These are phyloP conservation scores for Drosophila yooni DNA, from an alignment of 2,888 invertebrate genomes.

Conservation along the genomic window DNA sequence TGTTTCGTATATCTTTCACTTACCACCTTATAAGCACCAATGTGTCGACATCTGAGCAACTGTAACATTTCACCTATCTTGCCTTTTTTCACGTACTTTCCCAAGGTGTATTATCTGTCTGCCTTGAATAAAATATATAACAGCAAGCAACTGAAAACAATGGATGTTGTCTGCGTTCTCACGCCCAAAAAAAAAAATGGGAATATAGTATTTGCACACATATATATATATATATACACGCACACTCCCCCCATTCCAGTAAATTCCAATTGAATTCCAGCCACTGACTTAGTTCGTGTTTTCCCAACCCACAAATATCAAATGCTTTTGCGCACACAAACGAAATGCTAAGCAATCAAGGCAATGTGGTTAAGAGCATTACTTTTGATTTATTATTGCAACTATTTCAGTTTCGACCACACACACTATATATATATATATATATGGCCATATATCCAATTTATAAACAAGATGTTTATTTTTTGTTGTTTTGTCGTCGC, in stretches of 20 bases:
- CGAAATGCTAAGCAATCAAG: constrained; percentile 23
- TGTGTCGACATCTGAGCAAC: constrained; percentile 40
- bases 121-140: constrained; percentile 55
- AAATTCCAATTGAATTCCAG: constrained; percentile 73
- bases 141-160: constrained; percentile 41
- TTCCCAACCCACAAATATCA: constrained; percentile 70
- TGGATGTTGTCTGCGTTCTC: constrained; percentile 54
- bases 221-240: constrained; percentile 12
- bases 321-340: constrained; percentile 1
- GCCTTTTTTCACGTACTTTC: constrained; percentile 59
- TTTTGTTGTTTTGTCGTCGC: constrained; percentile 1
- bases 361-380: constrained; percentile 27
- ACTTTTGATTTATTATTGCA: constrained; percentile 10
- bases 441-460: background rate
- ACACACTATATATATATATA: constrained; percentile 8
- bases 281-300: constrained; percentile 63
- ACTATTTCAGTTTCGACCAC: constrained; percentile 10
- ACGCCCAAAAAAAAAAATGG: constrained; percentile 58
- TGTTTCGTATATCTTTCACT: constrained; percentile 15
- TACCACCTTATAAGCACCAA: constrained; percentile 42
- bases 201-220: constrained; percentile 15
- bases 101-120: constrained; percentile 39
- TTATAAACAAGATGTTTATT: constrained; percentile 6
- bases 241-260: constrained; percentile 47
- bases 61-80: constrained; percentile 50